Evolutionary conservation across 2,797 vertebrate species (phyloP).

Genomic region (Australoheros facetus): DNA sequence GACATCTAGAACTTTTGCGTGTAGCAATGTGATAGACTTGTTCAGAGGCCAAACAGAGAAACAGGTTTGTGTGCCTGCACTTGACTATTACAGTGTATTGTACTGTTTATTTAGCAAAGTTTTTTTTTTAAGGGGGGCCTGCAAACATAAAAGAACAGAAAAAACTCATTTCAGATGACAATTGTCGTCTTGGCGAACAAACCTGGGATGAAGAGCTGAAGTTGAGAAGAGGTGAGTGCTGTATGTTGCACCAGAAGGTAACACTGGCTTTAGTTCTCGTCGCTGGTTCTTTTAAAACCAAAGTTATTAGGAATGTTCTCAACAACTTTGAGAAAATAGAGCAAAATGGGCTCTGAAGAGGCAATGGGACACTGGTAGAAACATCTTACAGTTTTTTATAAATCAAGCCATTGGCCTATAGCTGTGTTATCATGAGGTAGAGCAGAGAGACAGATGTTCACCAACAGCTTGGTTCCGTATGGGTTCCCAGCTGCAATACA

Average conservation of each 20-base stretch:
- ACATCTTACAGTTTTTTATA: not conserved
- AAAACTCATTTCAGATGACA: not conserved
- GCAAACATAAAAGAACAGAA: not conserved
- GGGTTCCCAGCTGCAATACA: not conserved
- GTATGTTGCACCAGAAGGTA: too few relatives aligned
- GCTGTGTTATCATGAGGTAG: too few relatives aligned
- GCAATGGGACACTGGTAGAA: not conserved
- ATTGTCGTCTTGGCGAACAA: not conserved
- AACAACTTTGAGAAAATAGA: not conserved
- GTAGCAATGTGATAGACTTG: conserved; percentile 15
- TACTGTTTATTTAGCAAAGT: not conserved
- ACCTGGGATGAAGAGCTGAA: not conserved
- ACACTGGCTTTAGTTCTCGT: too few relatives aligned
- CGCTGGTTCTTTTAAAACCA: too few relatives aligned
- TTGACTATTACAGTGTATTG: not conserved
- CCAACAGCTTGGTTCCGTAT: not conserved
- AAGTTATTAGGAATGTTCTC: not conserved
- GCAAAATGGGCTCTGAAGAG: not conserved
- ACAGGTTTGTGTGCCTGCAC: conserved; percentile 5
- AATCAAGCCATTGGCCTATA: not conserved
- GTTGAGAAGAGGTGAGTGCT: too few relatives aligned
- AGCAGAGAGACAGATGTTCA: too few relatives aligned
- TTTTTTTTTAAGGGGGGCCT: too few relatives aligned
- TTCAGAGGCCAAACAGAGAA: conserved; percentile 25
- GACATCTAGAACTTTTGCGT: conserved; percentile 25